Evolutionary conservation across 2,888 invertebrate species (phyloP).

Genomic region (Pristionchus japonicus): DNA sequence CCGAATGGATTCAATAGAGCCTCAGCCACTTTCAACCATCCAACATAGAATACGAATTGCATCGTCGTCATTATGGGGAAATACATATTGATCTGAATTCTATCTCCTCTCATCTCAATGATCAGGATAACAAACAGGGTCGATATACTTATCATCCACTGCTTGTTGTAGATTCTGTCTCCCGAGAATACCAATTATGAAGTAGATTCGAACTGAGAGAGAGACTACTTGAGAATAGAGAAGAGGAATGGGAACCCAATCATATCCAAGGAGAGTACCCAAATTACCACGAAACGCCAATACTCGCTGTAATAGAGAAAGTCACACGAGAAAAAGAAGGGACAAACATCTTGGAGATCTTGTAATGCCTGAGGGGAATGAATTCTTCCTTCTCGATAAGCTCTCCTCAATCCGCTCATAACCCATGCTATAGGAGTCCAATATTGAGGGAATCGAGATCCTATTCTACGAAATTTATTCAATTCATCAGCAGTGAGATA

Average conservation of each 20-base stretch:
- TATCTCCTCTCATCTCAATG: neutral
- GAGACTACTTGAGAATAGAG: conserved; percentile 45
- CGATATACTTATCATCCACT: conserved; percentile 10
- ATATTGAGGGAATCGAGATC: conserved; percentile 43
- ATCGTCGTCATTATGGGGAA: conserved; percentile 41
- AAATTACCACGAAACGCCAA: conserved; percentile 30
- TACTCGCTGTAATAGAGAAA: neutral
- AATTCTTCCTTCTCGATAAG: conserved; percentile 42
- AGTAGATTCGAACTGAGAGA: conserved; percentile 38
- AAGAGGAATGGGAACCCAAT: conserved; percentile 45
- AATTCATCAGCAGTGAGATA: conserved; percentile 34
- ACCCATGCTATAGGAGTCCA: conserved; percentile 43
- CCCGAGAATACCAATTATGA: conserved; percentile 30
- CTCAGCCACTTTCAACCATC: conserved; percentile 47
- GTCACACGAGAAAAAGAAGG: neutral
- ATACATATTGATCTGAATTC: conserved; percentile 38
- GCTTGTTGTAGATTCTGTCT: conserved; percentile 26
- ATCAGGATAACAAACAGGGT: conserved; percentile 17
- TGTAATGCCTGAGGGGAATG: conserved; percentile 12
- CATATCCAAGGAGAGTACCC: conserved; percentile 43
- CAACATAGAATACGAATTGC: conserved; percentile 39
- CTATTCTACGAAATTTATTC: neutral
- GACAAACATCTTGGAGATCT: conserved; percentile 23
- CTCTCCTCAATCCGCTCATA: conserved; percentile 35
- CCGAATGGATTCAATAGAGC: conserved; percentile 47